These are phyloP conservation scores for Oasisia sp. DNA, from an alignment of 2,888 invertebrate species.

Conservation along the genomic window DNA sequence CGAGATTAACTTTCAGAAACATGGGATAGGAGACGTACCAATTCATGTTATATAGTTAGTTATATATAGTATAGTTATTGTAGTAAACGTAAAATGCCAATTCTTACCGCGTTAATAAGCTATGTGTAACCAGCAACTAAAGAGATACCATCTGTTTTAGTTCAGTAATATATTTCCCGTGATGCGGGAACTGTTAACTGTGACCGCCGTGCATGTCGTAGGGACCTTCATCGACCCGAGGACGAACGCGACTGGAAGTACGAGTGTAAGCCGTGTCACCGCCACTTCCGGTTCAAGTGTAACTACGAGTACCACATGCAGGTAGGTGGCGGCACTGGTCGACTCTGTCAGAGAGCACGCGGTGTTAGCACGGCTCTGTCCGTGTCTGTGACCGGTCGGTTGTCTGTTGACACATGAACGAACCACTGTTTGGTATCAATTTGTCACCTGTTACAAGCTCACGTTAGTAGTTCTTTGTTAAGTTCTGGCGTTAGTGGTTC, in stretches of 20 bases:
- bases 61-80: no score
- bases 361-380: neutral
- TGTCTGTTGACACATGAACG: neutral
- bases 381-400: neutral
- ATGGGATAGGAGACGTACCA: no score
- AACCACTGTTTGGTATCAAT: neutral
- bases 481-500: neutral
- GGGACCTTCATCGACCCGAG: constrained; percentile 27
- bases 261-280: constrained; percentile 23
- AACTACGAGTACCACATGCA: constrained; percentile 17
- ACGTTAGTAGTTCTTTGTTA: neutral
- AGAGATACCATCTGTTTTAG: no score
- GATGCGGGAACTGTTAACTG: neutral
- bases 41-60: no score
- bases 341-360: neutral
- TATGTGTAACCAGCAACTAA: no score
- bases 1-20: no score
- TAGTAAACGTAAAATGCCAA: no score
- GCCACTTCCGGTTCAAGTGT: constrained; percentile 26
- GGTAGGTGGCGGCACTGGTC: neutral
- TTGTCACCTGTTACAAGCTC: neutral
- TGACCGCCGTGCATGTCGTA: neutral
- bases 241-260: constrained; percentile 23
- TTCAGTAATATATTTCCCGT: neutral
- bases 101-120: no score